Percentiles rank a stretch among this genome's conserved stretches.
These are phyloP conservation scores for Charadrius vociferus DNA, from an alignment of 2,113 vertebrate genomes.

Conservation along the genomic window DNA sequence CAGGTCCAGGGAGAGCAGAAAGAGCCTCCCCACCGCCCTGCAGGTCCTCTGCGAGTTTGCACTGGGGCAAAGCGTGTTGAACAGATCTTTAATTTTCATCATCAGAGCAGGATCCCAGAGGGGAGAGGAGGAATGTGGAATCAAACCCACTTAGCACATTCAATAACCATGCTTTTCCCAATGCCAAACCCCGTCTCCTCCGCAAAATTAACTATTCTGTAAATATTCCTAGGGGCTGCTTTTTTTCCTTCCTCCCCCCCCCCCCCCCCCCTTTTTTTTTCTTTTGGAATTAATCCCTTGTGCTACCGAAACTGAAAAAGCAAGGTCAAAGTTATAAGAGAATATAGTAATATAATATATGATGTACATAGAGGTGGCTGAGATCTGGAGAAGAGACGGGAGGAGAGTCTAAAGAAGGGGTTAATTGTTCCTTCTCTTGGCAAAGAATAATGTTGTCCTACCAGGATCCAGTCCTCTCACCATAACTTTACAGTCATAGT, in stretches of 20 bases:
- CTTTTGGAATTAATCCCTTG: background rate
- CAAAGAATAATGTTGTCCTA: constrained; percentile 26
- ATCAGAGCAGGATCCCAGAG: background rate
- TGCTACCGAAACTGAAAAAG: constrained; percentile 38
- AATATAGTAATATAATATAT: constrained; percentile 72
- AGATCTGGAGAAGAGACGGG: background rate
- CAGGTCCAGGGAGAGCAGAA: background rate
- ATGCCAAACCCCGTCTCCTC: constrained; percentile 9
- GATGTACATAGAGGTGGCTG: constrained; percentile 20
- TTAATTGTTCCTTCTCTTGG: constrained; percentile 28
- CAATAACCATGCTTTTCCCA: background rate
- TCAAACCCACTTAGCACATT: background rate
- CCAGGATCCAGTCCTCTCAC: background rate
- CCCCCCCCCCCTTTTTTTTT: background rate
- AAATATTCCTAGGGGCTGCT: constrained; percentile 28
- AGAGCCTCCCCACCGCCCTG: background rate
- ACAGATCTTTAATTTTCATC: background rate
- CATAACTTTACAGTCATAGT: constrained; percentile 41
- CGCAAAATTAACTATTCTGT: background rate
- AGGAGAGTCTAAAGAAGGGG: background rate
- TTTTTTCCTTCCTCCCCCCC: background rate
- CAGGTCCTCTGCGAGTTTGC: background rate
- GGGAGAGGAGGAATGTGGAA: background rate
- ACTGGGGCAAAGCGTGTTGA: background rate
- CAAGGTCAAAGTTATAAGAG: constrained; percentile 46